These are phyloP conservation scores for Magallana ariakensis DNA, from an alignment of 1,140 invertebrate species.

Conservation along the genomic window DNA sequence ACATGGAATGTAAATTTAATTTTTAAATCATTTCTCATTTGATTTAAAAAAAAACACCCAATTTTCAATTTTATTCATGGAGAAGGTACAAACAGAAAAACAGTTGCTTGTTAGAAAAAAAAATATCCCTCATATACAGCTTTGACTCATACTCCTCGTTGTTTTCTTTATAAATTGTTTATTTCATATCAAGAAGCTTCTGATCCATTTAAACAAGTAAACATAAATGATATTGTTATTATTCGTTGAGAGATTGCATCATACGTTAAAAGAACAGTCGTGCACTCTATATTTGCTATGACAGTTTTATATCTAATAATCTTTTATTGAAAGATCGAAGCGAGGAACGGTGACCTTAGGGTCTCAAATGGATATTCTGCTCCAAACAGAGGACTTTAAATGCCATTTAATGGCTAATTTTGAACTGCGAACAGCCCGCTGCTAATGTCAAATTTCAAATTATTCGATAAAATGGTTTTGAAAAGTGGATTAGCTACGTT, in stretches of 20 bases:
- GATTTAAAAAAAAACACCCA: too few species aligned
- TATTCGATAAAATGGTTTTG: not conserved
- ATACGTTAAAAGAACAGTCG: not conserved
- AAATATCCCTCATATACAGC: too few species aligned
- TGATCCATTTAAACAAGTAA: too few species aligned
- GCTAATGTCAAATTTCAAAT: slow-evolving; percentile 10
- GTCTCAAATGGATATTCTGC: not conserved
- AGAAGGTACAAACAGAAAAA: too few species aligned
- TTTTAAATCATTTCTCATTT: too few species aligned
- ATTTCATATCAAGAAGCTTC: too few species aligned
- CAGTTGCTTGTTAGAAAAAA: too few species aligned
- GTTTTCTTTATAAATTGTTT: too few species aligned
- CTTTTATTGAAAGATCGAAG: slow-evolving; percentile 36
- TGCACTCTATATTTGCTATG: not conserved
- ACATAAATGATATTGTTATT: too few species aligned
- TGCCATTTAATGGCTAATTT: slow-evolving; percentile 18
- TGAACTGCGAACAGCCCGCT: not conserved
- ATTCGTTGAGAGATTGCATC: slow-evolving; percentile 2
- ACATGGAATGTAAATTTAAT: too few species aligned
- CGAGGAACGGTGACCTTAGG: not conserved
- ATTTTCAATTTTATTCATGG: too few species aligned
- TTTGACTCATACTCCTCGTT: too few species aligned
- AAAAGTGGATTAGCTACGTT: slow-evolving; percentile 10
- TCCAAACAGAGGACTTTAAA: slow-evolving; percentile 7
- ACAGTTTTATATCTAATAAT: slow-evolving; percentile 24